phyloP scores from a whole-genome alignment of 2,888 invertebrate genomes.

The Odiellus spinosus region DNA sequence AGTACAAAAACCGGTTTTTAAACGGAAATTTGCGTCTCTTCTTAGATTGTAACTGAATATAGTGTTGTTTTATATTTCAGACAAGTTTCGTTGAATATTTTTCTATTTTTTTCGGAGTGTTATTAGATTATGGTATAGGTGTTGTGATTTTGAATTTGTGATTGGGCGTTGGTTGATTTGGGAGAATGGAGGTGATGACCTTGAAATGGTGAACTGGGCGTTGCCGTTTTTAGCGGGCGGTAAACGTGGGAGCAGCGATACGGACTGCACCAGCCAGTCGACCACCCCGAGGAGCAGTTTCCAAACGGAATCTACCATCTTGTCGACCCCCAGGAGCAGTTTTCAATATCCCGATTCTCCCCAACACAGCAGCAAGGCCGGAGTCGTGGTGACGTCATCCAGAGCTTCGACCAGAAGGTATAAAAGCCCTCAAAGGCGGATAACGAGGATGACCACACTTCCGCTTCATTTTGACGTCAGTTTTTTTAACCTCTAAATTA shows the following conservation, averaged over 20 bases:
- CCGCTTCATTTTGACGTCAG: background rate
- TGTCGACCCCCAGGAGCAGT: slow-evolving; percentile 39
- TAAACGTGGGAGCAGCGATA: slow-evolving; percentile 21
- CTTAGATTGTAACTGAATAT: too few relatives aligned
- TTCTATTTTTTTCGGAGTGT: too few relatives aligned
- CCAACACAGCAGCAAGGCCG: slow-evolving; percentile 52
- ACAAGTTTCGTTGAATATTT: too few relatives aligned
- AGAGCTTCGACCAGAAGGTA: slow-evolving; percentile 73
- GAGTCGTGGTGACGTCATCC: slow-evolving; percentile 78
- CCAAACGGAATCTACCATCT: slow-evolving; percentile 30
- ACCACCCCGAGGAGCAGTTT: slow-evolving; percentile 43
- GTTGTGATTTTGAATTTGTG: too few relatives aligned
- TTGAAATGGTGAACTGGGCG: background rate
- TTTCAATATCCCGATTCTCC: slow-evolving; percentile 41
- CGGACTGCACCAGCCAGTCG: slow-evolving; percentile 25
- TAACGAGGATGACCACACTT: background rate
- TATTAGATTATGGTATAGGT: too few relatives aligned
- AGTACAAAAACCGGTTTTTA: too few relatives aligned
- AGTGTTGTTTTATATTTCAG: too few relatives aligned
- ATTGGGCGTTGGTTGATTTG: too few relatives aligned
- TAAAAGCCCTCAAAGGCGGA: slow-evolving; percentile 17
- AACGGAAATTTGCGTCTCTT: too few relatives aligned
- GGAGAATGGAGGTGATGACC: too few relatives aligned
- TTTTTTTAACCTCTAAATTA: too few relatives aligned
- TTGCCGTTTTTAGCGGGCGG: slow-evolving; percentile 13